Evolutionary conservation across 2,113 vertebrate species (phyloP).

Genomic region (Sylvicapra grimmia): DNA sequence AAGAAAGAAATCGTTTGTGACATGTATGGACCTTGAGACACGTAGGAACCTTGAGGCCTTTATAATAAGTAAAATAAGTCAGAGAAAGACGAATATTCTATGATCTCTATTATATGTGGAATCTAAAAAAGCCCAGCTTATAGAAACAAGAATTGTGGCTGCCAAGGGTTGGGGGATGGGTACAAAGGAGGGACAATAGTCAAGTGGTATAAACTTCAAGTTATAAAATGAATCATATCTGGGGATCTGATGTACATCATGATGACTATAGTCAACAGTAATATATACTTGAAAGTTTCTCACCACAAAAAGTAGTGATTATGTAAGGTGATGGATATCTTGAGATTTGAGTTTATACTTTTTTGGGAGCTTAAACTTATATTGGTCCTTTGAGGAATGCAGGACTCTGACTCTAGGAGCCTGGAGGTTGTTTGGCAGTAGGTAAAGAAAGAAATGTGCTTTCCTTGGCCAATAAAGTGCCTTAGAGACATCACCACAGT

Average conservation of each 20-base stretch:
- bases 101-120: background rate
- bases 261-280: background rate
- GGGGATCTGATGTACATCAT: background rate
- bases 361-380: background rate
- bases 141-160: background rate
- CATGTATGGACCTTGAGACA: background rate
- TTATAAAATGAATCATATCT: background rate
- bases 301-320: background rate
- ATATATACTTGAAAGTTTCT: background rate
- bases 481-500: background rate
- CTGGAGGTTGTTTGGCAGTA: background rate
- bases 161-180: background rate
- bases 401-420: background rate
- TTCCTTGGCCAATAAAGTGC: background rate
- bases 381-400: background rate
- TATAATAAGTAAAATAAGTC: background rate
- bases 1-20: background rate
- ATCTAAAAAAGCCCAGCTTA: background rate
- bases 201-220: background rate
- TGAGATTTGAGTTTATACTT: background rate
- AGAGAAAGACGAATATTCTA: background rate
- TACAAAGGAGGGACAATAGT: background rate
- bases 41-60: background rate
- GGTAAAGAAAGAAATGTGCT: background rate
- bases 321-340: background rate